Evolutionary conservation across 2,113 vertebrate genomes (phyloP), one percentile per base, ranked within the genome.

Genomic region (Cryptomyrus ogoouensis): DNA sequence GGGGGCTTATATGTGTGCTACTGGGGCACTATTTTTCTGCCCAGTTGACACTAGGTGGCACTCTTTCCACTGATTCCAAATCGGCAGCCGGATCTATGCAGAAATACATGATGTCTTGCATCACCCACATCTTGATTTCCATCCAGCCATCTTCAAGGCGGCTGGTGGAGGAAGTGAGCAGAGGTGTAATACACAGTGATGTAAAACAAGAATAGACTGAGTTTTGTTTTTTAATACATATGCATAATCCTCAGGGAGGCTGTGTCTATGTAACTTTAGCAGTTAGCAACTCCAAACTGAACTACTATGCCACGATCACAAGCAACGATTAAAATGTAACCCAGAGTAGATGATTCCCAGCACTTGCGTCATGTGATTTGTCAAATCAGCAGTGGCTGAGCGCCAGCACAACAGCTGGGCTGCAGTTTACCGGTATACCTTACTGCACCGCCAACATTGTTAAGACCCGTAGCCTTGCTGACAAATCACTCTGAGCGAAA

Each of bases 21-120:
- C n/a, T 21, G 27, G 7, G 49, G 2, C 35, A 19, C n/a, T 53
- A 35, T 21, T 24, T 9, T 31, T 39, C n/a, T 27, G 50, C 85
- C 62, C 27, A 31, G 62, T 70, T 31, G 62, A 70, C 85, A 53
- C 85, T 87, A 53, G 85, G 85, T 87, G 85, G 85, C 85, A 53
- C 50, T 87, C n/a, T 87, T 87, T 50, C n/a, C 85, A 53, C 50
- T 87, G 27, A 53, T 56, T 87, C 47, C 49, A 87, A 87, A 35
- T 87, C 15, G 50, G 47, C 49, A 35, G 27, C 13, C 49, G 31
- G 85, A 13, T 35, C 35, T 27, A 2, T 56, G 50, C 31, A 35
- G 85, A 53, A 56, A 87, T 39, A 6, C 50, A n/a, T 31, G 85
- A 31, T 52, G 85, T 87, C 85, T 87, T 87, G 85, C 85, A 53